Evolutionary conservation across 2,113 vertebrate genomes (phyloP).

Genomic region (Trogon melanurus): DNA sequence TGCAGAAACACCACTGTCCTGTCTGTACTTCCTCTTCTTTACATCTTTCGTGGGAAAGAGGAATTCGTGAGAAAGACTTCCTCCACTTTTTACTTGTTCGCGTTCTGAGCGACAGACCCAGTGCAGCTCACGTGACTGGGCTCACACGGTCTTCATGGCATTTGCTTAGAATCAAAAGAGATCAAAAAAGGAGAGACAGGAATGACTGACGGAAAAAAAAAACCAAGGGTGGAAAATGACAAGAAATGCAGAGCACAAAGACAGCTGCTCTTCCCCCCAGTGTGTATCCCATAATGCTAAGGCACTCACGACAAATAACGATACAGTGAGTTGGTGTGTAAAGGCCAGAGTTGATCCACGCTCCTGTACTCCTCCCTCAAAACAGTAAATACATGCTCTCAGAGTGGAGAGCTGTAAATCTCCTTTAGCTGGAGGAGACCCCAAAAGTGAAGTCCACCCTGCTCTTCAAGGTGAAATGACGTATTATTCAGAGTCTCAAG

Average conservation of each 20-base stretch:
- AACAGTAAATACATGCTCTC: background rate
- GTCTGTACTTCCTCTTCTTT: background rate
- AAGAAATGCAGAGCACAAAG: background rate
- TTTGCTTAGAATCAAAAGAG: background rate
- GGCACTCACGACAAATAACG: background rate
- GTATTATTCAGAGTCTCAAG: background rate
- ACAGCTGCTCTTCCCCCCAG: background rate
- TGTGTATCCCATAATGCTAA: background rate
- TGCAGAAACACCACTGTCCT: background rate
- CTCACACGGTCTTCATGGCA: background rate
- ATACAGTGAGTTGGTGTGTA: background rate
- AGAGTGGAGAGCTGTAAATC: background rate
- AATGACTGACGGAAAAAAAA: background rate
- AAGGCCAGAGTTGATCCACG: background rate
- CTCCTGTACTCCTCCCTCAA: background rate
- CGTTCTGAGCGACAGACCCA: background rate
- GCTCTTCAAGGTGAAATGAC: background rate
- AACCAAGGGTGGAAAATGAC: background rate
- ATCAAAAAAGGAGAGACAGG: background rate
- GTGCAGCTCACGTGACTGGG: background rate
- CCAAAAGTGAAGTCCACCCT: background rate
- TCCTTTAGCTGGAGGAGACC: background rate
- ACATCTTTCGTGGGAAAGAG: background rate
- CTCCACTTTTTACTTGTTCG: background rate
- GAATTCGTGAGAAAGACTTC: background rate